These are phyloP conservation scores for Dromas ardeola DNA, from an alignment of 2,113 vertebrate genomes.

Conservation along the genomic window DNA sequence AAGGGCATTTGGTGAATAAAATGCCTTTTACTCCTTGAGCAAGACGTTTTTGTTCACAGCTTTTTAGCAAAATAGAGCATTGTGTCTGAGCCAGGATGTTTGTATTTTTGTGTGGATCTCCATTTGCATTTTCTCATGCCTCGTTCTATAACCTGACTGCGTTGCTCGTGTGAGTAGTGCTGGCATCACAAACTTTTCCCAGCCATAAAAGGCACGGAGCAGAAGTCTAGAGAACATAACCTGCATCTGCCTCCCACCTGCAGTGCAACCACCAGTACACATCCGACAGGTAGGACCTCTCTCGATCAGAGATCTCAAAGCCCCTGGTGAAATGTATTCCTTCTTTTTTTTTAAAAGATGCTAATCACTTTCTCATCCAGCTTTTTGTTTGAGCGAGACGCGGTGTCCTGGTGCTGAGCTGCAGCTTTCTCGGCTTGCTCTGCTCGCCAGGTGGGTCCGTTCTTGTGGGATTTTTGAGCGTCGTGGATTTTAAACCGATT, in stretches of 20 bases:
- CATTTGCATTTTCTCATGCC: neutral
- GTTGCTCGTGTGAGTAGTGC: neutral
- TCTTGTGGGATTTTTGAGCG: neutral
- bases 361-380: neutral
- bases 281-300: neutral
- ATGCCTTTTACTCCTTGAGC: neutral
- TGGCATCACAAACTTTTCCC: neutral
- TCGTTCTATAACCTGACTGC: neutral
- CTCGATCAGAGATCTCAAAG: neutral
- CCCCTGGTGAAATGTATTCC: neutral
- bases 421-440: neutral
- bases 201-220: neutral
- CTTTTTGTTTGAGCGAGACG: neutral
- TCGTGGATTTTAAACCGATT: neutral
- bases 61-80: neutral
- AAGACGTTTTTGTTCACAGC: neutral
- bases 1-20: neutral
- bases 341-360: neutral
- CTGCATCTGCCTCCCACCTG: neutral
- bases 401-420: neutral
- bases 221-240: neutral
- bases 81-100: neutral
- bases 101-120: neutral
- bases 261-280: neutral
- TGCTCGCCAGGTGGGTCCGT: neutral